phyloP scores from a whole-genome alignment of 2,888 invertebrate genomes.

The Schizotus pectinicornis region DNA sequence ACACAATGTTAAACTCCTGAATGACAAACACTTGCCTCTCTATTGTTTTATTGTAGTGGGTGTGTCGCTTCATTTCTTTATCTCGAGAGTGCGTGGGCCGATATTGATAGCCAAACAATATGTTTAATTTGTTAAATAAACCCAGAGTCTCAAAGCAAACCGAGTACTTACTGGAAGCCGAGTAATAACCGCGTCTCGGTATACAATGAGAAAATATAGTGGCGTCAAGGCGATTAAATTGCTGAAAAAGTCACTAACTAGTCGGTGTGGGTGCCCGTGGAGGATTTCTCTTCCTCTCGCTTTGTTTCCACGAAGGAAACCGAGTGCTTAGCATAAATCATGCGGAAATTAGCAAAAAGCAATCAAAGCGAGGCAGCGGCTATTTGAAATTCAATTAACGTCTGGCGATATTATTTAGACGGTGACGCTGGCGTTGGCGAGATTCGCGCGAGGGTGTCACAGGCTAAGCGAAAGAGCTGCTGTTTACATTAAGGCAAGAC shows the following conservation, averaged over 20 bases:
- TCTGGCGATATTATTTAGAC: slow-evolving; percentile 9
- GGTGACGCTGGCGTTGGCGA: neutral
- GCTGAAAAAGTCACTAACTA: slow-evolving; percentile 14
- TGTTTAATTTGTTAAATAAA: slow-evolving; percentile 32
- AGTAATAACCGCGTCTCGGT: slow-evolving; percentile 30
- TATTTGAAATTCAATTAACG: slow-evolving; percentile 24
- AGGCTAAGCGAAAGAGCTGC: slow-evolving; percentile 2
- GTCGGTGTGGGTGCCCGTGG: slow-evolving; percentile 4
- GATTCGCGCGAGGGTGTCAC: slow-evolving; percentile 3
- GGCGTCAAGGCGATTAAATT: slow-evolving; percentile 24
- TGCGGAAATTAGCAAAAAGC: slow-evolving; percentile 15
- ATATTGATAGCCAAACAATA: slow-evolving; percentile 33
- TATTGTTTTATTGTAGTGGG: slow-evolving; percentile 31
- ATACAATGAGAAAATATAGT: slow-evolving; percentile 31
- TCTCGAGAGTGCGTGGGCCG: slow-evolving; percentile 26
- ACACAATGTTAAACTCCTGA: slow-evolving; percentile 14
- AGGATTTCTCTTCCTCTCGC: slow-evolving; percentile 3
- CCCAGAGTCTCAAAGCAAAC: slow-evolving; percentile 24
- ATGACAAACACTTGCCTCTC: slow-evolving; percentile 33
- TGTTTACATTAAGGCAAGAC: slow-evolving; percentile 26
- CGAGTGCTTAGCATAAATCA: slow-evolving; percentile 20
- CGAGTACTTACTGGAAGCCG: slow-evolving; percentile 21
- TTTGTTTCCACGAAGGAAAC: neutral
- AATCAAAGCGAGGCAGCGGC: slow-evolving; percentile 12
- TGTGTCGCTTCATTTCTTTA: slow-evolving; percentile 27